These are phyloP conservation scores for Pantherophis vulpinus DNA, from an alignment of 2,797 vertebrate genomes.

Conservation along the genomic window DNA sequence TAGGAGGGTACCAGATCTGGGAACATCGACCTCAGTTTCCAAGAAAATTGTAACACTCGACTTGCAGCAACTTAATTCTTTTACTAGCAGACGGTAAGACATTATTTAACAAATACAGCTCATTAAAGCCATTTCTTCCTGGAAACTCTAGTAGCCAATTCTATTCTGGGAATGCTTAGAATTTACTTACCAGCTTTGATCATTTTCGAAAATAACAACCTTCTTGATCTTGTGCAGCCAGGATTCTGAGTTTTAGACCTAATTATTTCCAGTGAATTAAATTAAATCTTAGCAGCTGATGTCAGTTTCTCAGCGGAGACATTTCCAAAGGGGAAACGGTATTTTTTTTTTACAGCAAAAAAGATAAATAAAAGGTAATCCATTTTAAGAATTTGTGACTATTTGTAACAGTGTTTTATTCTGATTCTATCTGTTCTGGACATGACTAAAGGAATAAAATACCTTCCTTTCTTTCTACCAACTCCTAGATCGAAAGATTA, in stretches of 20 bases:
- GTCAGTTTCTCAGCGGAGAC: background rate
- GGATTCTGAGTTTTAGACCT: background rate
- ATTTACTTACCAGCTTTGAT: background rate
- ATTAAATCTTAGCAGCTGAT: background rate
- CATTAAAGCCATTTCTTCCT: background rate
- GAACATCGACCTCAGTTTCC: background rate
- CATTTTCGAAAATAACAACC: background rate
- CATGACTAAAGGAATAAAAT: background rate
- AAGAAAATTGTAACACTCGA: background rate
- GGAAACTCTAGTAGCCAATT: background rate
- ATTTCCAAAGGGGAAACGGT: background rate
- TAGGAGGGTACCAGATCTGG: background rate
- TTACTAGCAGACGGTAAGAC: background rate
- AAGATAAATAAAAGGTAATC: background rate
- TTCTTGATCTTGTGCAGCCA: background rate
- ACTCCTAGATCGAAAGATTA: conserved; percentile 86
- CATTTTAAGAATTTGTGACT: background rate
- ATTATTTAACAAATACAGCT: background rate
- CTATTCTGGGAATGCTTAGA: background rate
- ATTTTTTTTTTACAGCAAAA: background rate
- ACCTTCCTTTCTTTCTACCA: background rate
- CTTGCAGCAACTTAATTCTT: background rate
- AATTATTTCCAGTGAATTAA: background rate
- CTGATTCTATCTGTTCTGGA: background rate
- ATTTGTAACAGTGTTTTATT: background rate